A percentile compares a stretch with the other conserved stretches of the same genome.
Evolutionary conservation across 2,888 invertebrate genomes (phyloP).

Genomic region (Cotesia congregata): DNA sequence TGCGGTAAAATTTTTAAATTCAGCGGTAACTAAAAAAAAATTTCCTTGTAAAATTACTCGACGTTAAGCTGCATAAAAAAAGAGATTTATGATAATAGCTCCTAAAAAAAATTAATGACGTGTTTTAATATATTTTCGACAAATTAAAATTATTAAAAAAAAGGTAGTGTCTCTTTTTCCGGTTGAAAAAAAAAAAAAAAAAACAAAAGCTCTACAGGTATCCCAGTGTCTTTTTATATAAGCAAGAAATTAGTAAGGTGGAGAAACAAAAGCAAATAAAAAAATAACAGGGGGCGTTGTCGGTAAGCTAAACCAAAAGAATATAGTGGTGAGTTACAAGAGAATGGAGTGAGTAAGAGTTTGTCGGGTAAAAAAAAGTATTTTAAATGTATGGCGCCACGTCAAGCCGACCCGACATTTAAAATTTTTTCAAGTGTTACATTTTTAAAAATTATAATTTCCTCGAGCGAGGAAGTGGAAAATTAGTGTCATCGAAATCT

Average conservation of each 20-base stretch:
- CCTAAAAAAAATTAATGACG: neutral
- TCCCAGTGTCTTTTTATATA: neutral
- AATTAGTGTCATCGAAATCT: neutral
- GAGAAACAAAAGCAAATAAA: conserved; percentile 64
- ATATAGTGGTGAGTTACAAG: conserved; percentile 41
- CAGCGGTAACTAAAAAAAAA: neutral
- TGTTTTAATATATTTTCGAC: neutral
- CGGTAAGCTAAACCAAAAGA: conserved; percentile 37
- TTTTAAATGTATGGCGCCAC: conserved; percentile 67
- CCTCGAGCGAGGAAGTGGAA: neutral
- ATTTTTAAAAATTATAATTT: conserved; percentile 32
- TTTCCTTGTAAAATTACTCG: neutral
- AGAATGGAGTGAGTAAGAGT: conserved; percentile 51
- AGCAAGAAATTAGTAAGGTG: neutral
- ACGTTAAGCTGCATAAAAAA: neutral
- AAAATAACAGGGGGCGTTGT: conserved; percentile 52
- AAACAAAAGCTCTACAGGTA: neutral
- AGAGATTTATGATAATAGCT: neutral
- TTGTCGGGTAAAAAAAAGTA: conserved; percentile 63
- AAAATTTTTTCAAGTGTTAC: conserved; percentile 36
- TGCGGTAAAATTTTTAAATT: neutral
- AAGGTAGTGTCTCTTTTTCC: neutral
- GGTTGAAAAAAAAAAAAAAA: neutral
- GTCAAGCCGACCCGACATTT: conserved; percentile 63
- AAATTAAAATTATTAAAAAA: neutral